phyloP scores from a whole-genome alignment of 2,797 vertebrate genomes.

The Capromys pilorides region DNA sequence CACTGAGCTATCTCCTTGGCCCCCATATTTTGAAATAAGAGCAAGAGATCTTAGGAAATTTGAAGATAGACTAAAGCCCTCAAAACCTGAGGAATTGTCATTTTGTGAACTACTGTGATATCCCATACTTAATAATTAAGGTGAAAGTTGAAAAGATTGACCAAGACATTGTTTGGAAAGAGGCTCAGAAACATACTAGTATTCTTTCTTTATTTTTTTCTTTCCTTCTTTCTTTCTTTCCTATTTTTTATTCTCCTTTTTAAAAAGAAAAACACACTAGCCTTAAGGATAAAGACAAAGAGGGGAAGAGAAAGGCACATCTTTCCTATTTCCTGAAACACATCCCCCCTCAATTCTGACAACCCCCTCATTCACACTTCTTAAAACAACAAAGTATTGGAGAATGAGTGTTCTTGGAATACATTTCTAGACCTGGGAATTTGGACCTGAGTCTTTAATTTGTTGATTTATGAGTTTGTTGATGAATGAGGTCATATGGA shows the following conservation, averaged over 20 bases:
- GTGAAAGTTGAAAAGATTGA: background rate
- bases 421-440: background rate
- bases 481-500: background rate
- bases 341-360: background rate
- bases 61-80: background rate
- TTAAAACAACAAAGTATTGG: background rate
- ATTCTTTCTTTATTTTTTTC: too few relatives aligned
- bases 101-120: background rate
- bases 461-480: conserved; percentile 12
- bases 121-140: background rate
- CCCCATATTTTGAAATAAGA: conserved; percentile 11
- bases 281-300: background rate
- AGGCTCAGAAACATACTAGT: background rate
- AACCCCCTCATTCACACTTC: background rate
- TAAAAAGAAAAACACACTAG: background rate
- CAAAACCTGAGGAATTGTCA: background rate
- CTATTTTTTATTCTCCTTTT: too few relatives aligned
- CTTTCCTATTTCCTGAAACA: background rate
- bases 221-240: too few relatives aligned
- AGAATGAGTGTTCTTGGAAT: background rate
- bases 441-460: background rate
- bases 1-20: too few relatives aligned
- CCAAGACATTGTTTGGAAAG: background rate
- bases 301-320: background rate
- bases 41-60: background rate